Base-by-base conservation (phyloP, 2,888 invertebrate species). In the Petrolisthes cinctipes region DNA sequence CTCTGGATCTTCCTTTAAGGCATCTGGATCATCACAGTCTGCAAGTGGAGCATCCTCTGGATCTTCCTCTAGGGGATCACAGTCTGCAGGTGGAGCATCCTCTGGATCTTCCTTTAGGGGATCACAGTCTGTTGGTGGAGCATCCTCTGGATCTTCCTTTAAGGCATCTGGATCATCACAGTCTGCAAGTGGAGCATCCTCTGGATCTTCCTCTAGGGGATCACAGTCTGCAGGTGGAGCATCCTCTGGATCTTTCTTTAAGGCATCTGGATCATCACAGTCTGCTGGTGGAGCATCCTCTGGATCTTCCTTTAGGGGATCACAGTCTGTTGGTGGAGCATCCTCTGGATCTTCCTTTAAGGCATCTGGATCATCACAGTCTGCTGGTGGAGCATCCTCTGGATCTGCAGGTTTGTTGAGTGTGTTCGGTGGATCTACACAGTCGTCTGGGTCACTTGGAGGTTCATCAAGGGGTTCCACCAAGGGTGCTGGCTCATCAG, bases 351-450 rank as follows among this genome's bases (percentile, higher is more conserved):
- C 81, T 66, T 23, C 66, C 9, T 14, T n/a, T 37, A 57, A 37
- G 9, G 20, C n/a, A 51, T n/a, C 61, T 66, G 51, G 75, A 51
- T 87, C 83, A 79, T 87, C 80, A 66, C 37, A 20, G 57, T 82
- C 79, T 54, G 76, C 83, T 78, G 61, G 82, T 68, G 68, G 37
- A 37, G 57, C 17, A 54, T 1, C 54, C 14, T 82, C 82, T 51
- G 57, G 71, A 56, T 73, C 83, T 20, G 20, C 0, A 37, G 14
- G 82, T 14, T 82, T 23, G 61, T 82, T 20, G 11, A 61, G 4
- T 61, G 66, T 9, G 66, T 61, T 61, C 4, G 9, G 9, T 61
- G 66, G 66, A 4, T 61, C 66, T 4, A 37, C 1, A 1, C 37
- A 37, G 37, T 37, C 2, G 37, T 61, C 66, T 14, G 66, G 61